These are phyloP conservation scores for Aphidius ervi DNA, from an alignment of 1,140 invertebrate species.

Conservation along the genomic window DNA sequence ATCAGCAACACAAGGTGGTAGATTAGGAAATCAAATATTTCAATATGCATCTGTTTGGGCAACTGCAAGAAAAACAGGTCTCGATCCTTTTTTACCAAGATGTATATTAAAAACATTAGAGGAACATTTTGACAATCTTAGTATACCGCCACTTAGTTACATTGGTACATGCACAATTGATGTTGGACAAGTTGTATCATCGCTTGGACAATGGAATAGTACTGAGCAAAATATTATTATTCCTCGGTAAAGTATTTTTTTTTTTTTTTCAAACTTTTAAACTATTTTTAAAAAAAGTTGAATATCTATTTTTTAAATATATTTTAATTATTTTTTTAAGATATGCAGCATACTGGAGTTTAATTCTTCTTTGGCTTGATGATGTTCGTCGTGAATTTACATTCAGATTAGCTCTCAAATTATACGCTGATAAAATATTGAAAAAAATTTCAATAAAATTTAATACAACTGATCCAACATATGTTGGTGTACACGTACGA, in stretches of 20 bases:
- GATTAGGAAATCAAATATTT: constrained; percentile 65
- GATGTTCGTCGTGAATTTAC: constrained; percentile 58
- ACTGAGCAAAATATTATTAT: constrained; percentile 60
- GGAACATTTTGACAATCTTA: constrained; percentile 55
- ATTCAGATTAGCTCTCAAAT: constrained; percentile 50
- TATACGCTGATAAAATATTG: constrained; percentile 51
- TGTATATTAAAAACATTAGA: constrained; percentile 57
- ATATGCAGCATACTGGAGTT: constrained; percentile 55
- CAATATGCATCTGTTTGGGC: constrained; percentile 64
- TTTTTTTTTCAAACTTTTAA: constrained; percentile 8
- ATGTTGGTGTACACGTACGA: constrained; percentile 59
- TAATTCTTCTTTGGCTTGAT: constrained; percentile 56
- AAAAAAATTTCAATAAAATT: constrained; percentile 40
- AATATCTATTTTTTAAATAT: neutral
- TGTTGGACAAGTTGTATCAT: constrained; percentile 50
- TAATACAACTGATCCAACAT: constrained; percentile 44
- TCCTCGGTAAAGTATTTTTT: constrained; percentile 43
- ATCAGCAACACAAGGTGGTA: constrained; percentile 56
- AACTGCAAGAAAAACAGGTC: constrained; percentile 54
- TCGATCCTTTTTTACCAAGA: constrained; percentile 58
- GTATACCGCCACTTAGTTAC: constrained; percentile 57
- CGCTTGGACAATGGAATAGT: constrained; percentile 56
- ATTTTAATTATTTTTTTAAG: constrained; percentile 25
- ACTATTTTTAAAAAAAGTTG: too few relatives aligned
- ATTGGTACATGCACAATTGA: constrained; percentile 57